A percentile compares a stretch with the other conserved stretches of the same genome.
phyloP scores from a whole-genome alignment of 2,113 vertebrate species.

The Holacanthus passer region DNA sequence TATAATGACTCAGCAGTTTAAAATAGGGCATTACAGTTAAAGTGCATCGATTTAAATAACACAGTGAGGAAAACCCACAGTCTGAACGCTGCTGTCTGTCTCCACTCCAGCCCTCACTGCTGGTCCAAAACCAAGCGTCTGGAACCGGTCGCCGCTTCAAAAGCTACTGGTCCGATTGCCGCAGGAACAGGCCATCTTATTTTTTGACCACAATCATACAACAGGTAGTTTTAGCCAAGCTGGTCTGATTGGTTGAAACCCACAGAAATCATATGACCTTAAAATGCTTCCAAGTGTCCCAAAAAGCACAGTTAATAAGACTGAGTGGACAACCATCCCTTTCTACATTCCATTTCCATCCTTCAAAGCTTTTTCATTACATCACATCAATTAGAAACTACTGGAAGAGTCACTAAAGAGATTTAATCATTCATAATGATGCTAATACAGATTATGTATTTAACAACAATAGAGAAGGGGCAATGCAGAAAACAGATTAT shows the following conservation, averaged over 20 bases:
- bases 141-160: slow-evolving; percentile 24
- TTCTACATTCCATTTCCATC: background rate
- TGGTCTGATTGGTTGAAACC: slow-evolving; percentile 11
- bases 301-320: slow-evolving; percentile 16
- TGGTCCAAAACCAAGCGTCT: slow-evolving; percentile 39
- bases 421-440: background rate
- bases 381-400: background rate
- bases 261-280: background rate
- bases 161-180: background rate
- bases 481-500: background rate
- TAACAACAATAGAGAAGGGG: background rate
- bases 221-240: slow-evolving; percentile 21
- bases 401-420: background rate
- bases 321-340: slow-evolving; percentile 6
- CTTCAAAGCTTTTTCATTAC: slow-evolving; percentile 13
- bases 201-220: slow-evolving; percentile 27
- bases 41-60: slow-evolving; percentile 57
- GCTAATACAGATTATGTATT: background rate
- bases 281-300: slow-evolving; percentile 1
- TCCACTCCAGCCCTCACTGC: slow-evolving; percentile 41
- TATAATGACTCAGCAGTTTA: slow-evolving; percentile 66
- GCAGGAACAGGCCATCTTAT: slow-evolving; percentile 2
- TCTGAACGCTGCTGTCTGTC: slow-evolving; percentile 56
- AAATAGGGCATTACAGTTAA: slow-evolving; percentile 73
- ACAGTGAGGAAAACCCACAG: slow-evolving; percentile 66